Evolutionary conservation across 2,888 invertebrate genomes (phyloP).

Genomic region (Cantharis lateralis): DNA sequence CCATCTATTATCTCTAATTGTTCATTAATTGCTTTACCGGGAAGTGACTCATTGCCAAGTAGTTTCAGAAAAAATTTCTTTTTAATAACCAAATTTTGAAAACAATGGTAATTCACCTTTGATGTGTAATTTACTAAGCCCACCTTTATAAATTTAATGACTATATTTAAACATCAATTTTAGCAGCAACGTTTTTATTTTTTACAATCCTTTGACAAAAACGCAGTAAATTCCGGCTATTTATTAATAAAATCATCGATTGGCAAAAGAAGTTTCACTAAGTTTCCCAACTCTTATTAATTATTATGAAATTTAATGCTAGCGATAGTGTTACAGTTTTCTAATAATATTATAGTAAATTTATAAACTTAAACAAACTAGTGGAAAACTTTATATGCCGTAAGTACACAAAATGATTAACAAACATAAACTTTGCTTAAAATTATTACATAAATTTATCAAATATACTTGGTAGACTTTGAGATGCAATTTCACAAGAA

Average conservation of each 20-base stretch:
- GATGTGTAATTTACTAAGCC: not conserved
- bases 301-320: not conserved
- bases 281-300: not conserved
- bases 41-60: not conserved
- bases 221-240: not conserved
- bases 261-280: not conserved
- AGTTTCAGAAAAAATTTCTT: not conserved
- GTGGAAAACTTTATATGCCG: not conserved
- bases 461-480: not conserved
- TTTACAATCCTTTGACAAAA: not conserved
- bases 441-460: not conserved
- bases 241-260: not conserved
- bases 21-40: constrained; percentile 13
- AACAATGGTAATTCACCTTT: not conserved
- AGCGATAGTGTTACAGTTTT: not conserved
- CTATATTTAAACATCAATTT: not conserved
- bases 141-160: not conserved
- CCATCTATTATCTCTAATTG: constrained; percentile 21
- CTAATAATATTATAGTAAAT: not conserved
- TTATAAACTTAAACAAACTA: not conserved
- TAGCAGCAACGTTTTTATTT: not conserved
- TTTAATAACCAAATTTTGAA: not conserved
- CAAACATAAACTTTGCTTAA: not conserved
- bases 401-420: not conserved
- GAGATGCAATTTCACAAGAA: not conserved